phyloP scores from a whole-genome alignment of 2,797 vertebrate species.

The Phyllotis vaccarum region DNA sequence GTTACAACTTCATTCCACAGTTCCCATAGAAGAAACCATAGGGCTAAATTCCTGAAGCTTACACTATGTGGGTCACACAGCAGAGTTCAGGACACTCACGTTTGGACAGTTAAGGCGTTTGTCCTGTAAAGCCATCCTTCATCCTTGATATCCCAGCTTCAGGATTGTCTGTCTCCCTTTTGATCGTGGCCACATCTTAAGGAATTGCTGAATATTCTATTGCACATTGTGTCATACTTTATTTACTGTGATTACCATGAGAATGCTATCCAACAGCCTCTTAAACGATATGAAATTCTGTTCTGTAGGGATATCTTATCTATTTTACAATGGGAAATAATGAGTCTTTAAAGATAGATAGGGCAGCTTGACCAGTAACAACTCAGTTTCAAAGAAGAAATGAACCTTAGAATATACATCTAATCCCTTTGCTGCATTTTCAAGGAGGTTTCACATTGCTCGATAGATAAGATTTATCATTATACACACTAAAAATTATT shows the following conservation, averaged over 20 bases:
- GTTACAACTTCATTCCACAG: not conserved
- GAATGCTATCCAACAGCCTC: not conserved
- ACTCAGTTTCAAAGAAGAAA: not conserved
- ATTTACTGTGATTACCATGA: not conserved
- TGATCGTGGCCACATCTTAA: not conserved
- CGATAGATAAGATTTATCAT: constrained; percentile 51
- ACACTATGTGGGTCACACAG: not conserved
- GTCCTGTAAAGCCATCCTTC: not conserved
- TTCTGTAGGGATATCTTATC: not conserved
- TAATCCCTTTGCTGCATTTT: not conserved
- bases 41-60: not conserved
- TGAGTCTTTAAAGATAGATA: constrained; percentile 29
- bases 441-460: constrained; percentile 29
- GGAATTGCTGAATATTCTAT: not conserved
- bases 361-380: not conserved
- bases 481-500: constrained; percentile 41
- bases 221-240: not conserved
- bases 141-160: not conserved
- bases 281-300: not conserved
- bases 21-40: not conserved
- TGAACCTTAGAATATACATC: constrained; percentile 15
- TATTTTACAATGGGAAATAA: not conserved
- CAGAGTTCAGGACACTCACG: not conserved
- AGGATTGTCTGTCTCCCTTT: not conserved
- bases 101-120: not conserved